Evolutionary conservation across 2,797 vertebrate species (phyloP), one percentile per base, ranked within the genome.

Genomic region (Anguilla anguilla): DNA sequence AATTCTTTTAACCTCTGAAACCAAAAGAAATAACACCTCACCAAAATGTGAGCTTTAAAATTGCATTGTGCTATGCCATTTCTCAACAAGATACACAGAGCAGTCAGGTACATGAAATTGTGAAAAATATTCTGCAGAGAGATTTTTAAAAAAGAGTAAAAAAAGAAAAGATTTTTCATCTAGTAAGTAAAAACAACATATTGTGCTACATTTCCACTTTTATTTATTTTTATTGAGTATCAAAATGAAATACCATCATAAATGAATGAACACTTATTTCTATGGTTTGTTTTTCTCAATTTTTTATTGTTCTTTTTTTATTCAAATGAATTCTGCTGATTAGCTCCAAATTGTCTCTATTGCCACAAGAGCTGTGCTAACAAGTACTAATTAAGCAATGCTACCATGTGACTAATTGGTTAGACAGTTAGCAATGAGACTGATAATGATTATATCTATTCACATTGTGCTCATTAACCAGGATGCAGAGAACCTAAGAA

Each of bases 391-490:
- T 46, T 79, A 46, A 79, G 35, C 15, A 15, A 43, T 84, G n/a
- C 25, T 84, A 55, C 83, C 11, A 59, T 57, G 49, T 53, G 31
- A 84, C 7, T 59, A 84, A 35, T 3, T 55, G 83, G 83, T 59
- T 84, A 84, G 83, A 35, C 28, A 2, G 15, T 53, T 53, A 28
- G 51, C 51, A 84, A 84, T 31, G 49, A 84, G n/a, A 57, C 25
- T 53, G 51, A 31, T 53, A 84, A 55, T 84, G 83, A 84, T 84
- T 39, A 31, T 15, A 84, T 35, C 55, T 59, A 84, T 79, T 79
- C 35, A 22, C 74, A 79, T 79, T 39, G 31, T 22, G 35, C 72
- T 79, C 35, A 35, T 79, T 79, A 79, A 79, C 15, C 35, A 79
- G 39, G 74, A 43, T 79, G 11, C 74, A 6, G 17, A 17, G 15